phyloP scores from a whole-genome alignment of 2,113 vertebrate species.

The Etheostoma spectabile region DNA sequence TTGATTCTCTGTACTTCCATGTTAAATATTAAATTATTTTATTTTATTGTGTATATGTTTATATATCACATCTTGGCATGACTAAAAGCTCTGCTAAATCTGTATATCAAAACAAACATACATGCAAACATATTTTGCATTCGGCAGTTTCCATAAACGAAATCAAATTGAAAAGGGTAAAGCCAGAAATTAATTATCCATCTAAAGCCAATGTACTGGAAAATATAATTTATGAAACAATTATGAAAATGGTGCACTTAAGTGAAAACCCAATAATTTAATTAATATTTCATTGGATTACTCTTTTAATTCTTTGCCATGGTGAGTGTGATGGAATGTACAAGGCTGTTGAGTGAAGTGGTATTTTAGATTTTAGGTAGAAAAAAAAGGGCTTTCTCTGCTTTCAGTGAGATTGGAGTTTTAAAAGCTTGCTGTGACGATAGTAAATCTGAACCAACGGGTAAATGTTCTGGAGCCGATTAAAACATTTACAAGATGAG shows the following conservation, averaged over 20 bases:
- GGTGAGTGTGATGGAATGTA: conserved; percentile 64
- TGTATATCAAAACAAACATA: conserved; percentile 37
- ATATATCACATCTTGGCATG: conserved; percentile 28
- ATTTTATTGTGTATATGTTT: background rate
- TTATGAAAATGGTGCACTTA: conserved; percentile 89
- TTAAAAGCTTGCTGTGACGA: conserved; percentile 55
- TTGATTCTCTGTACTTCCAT: conserved; percentile 16
- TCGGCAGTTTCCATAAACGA: conserved; percentile 80
- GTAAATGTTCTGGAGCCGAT: conserved; percentile 61
- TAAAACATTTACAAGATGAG: conserved; percentile 66
- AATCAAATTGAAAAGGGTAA: conserved; percentile 91
- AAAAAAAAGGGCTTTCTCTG: conserved; percentile 25
- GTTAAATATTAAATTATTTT: conserved; percentile 1
- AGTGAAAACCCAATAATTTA: conserved; percentile 93
- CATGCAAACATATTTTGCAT: conserved; percentile 65
- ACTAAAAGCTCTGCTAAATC: conserved; percentile 20
- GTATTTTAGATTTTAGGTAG: conserved; percentile 62
- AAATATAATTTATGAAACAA: conserved; percentile 97
- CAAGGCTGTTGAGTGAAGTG: conserved; percentile 63
- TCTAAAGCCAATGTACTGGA: conserved; percentile 96
- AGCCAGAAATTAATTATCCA: conserved; percentile 98
- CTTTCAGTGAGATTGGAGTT: conserved; percentile 73
- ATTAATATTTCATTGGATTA: conserved; percentile 96
- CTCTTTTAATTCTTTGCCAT: conserved; percentile 85
- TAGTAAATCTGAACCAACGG: conserved; percentile 51